Conservation (phyloP, 1,140 invertebrate genomes). For the Bombus breviceps region DNA sequence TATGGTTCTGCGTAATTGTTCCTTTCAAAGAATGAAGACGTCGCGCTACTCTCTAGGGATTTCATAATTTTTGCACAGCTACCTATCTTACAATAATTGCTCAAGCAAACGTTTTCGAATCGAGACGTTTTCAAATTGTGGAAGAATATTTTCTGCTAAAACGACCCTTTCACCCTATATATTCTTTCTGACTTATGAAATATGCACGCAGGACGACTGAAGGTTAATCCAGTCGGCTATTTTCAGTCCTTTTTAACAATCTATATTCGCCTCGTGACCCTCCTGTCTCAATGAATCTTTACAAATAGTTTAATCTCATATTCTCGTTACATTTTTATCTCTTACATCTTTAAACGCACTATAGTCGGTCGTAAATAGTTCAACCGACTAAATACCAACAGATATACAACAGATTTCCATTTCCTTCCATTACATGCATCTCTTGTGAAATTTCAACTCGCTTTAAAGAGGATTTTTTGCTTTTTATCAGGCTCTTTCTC, state of each 20-base stretch:
- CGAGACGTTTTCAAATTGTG: neutral
- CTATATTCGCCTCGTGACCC: slow-evolving; percentile 34
- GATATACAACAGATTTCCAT: neutral
- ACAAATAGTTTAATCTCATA: neutral
- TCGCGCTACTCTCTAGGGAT: neutral
- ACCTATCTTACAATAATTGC: neutral
- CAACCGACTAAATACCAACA: neutral
- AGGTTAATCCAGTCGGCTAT: slow-evolving; percentile 34
- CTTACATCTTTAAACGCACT: neutral
- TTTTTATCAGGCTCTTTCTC: neutral
- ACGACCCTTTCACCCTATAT: neutral
- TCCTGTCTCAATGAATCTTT: neutral
- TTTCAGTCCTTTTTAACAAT: slow-evolving; percentile 23
- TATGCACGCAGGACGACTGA: slow-evolving; percentile 19
- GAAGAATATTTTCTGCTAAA: too few species aligned
- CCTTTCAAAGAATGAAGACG: neutral
- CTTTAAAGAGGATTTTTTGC: neutral
- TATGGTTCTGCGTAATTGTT: slow-evolving; percentile 24
- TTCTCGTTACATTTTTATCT: neutral
- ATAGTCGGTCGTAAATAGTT: neutral
- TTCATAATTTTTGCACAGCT: neutral
- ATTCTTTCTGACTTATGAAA: slow-evolving; percentile 7
- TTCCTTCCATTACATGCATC: neutral
- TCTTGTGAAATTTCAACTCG: neutral
- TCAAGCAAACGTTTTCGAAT: neutral